Conservation (phyloP, 2,113 vertebrate species). For the Megaptera novaeangliae region DNA sequence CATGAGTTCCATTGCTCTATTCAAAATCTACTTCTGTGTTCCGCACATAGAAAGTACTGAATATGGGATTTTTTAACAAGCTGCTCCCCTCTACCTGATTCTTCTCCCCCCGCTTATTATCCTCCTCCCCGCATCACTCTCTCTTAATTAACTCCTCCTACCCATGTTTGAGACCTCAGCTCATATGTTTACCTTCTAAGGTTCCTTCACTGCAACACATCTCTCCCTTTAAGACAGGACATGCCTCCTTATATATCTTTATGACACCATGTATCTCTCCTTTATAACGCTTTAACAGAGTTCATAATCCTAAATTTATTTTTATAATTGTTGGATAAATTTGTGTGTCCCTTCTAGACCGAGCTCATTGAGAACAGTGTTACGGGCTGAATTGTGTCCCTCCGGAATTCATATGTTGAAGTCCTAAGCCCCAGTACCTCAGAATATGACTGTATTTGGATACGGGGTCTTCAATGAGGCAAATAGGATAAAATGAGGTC, state of each 20-base stretch:
- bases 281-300: neutral
- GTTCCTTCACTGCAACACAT: neutral
- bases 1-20: neutral
- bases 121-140: neutral
- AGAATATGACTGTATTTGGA: neutral
- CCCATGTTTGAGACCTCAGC: neutral
- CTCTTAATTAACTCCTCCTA: neutral
- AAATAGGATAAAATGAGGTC: neutral
- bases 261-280: neutral
- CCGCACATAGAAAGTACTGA: neutral
- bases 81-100: neutral
- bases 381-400: neutral
- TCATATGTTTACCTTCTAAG: neutral
- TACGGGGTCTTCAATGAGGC: neutral
- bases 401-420: neutral
- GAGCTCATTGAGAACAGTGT: neutral
- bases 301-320: neutral
- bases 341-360: neutral
- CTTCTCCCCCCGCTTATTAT: neutral
- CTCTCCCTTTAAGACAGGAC: neutral
- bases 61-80: neutral
- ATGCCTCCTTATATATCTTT: neutral
- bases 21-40: neutral
- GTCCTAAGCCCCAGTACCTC: neutral
- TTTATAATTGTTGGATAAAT: neutral